Evolutionary conservation across 2,888 invertebrate genomes (phyloP).

Genomic region (Conistra vaccinii): DNA sequence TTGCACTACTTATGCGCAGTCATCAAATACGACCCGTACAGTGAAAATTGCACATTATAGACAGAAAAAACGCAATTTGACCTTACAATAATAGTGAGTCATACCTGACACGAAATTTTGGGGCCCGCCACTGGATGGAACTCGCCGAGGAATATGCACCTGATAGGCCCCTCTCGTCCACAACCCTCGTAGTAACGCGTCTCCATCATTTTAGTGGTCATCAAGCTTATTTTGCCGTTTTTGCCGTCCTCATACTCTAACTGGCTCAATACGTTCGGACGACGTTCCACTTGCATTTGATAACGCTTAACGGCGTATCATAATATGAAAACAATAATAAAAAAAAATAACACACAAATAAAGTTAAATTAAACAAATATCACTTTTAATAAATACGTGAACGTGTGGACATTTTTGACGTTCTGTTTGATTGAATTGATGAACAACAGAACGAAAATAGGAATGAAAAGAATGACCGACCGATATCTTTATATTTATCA

Average conservation of each 20-base stretch:
- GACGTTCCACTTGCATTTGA: slow-evolving; percentile 73
- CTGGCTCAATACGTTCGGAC: slow-evolving; percentile 65
- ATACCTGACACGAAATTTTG: slow-evolving; percentile 96
- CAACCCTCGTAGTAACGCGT: slow-evolving; percentile 91
- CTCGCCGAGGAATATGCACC: slow-evolving; percentile 95
- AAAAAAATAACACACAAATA: slow-evolving; percentile 48
- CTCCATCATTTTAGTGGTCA: slow-evolving; percentile 84
- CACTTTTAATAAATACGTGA: slow-evolving; percentile 35
- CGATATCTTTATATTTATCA: background rate
- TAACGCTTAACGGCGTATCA: slow-evolving; percentile 63
- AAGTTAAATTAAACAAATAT: slow-evolving; percentile 45
- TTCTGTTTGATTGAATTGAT: slow-evolving; percentile 23
- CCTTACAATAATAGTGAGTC: slow-evolving; percentile 46
- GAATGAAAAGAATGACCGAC: slow-evolving; percentile 32
- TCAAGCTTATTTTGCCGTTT: slow-evolving; percentile 71
- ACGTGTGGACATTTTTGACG: slow-evolving; percentile 61
- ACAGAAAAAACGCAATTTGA: slow-evolving; percentile 30
- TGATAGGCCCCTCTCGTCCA: slow-evolving; percentile 94
- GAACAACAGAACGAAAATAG: slow-evolving; percentile 30
- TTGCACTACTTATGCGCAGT: slow-evolving; percentile 34
- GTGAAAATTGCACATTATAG: slow-evolving; percentile 12
- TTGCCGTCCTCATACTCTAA: slow-evolving; percentile 71
- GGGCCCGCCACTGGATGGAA: slow-evolving; percentile 95
- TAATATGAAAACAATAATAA: slow-evolving; percentile 57
- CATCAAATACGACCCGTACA: slow-evolving; percentile 11